phyloP scores from a whole-genome alignment of 1,140 invertebrate species.

The Theocolax elegans region DNA sequence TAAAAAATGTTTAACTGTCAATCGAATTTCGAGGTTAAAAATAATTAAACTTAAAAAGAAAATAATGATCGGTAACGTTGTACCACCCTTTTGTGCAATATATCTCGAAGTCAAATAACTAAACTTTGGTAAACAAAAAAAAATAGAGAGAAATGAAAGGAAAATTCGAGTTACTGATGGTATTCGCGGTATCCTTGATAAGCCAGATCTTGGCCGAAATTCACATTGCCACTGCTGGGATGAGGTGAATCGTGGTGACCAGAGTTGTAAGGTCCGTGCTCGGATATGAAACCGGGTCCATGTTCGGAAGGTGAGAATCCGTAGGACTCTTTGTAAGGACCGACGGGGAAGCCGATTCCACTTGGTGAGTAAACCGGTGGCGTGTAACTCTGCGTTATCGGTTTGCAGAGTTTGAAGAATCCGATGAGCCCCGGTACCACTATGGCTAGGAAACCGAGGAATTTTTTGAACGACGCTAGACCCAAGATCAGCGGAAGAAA shows the following conservation, averaged over 20 bases:
- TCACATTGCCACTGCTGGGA: slow-evolving; percentile 67
- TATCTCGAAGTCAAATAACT: too few species aligned
- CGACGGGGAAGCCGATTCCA: slow-evolving; percentile 64
- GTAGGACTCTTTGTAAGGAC: slow-evolving; percentile 62
- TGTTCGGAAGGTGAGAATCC: slow-evolving; percentile 14
- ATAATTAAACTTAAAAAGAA: too few species aligned
- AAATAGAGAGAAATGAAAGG: too few species aligned
- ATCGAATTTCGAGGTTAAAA: too few species aligned
- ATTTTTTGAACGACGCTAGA: slow-evolving; percentile 84
- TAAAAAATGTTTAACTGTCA: too few species aligned
- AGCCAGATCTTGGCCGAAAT: slow-evolving; percentile 76
- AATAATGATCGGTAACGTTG: too few species aligned
- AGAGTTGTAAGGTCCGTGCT: not conserved
- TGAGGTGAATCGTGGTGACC: slow-evolving; percentile 41
- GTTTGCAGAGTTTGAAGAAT: slow-evolving; percentile 82
- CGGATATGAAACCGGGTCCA: too few species aligned
- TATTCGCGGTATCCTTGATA: slow-evolving; percentile 76
- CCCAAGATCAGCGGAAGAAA: slow-evolving; percentile 85
- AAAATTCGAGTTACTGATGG: slow-evolving; percentile 12
- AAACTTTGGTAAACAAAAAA: too few species aligned
- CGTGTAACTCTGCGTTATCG: slow-evolving; percentile 62
- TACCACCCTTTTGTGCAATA: too few species aligned
- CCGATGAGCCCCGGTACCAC: slow-evolving; percentile 81
- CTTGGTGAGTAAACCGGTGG: slow-evolving; percentile 68
- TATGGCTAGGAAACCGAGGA: slow-evolving; percentile 81